These are phyloP conservation scores for Rhynchomys soricoides DNA, from an alignment of 2,113 vertebrate genomes.

Conservation along the genomic window DNA sequence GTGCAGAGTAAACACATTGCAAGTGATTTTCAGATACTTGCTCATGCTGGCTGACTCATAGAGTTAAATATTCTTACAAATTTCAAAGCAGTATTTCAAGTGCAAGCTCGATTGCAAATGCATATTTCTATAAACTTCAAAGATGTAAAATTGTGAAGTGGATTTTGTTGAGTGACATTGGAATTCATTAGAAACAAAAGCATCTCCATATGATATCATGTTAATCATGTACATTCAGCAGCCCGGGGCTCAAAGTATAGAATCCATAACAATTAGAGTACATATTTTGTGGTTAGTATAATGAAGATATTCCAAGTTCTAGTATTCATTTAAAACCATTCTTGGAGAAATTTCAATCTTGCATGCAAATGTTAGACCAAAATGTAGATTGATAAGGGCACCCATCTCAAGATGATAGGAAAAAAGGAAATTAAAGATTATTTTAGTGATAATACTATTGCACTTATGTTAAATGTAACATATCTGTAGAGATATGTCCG, in stretches of 20 bases:
- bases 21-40: background rate
- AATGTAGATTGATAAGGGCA: background rate
- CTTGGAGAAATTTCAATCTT: background rate
- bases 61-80: constrained; percentile 25
- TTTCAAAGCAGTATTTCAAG: background rate
- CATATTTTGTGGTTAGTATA: background rate
- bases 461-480: background rate
- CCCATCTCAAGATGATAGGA: background rate
- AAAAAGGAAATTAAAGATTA: background rate
- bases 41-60: background rate
- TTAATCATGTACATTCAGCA: background rate
- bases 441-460: constrained; percentile 3
- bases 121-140: background rate
- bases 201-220: background rate
- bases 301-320: background rate
- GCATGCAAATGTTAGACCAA: background rate
- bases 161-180: background rate
- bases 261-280: background rate
- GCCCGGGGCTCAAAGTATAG: background rate
- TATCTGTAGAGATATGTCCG: background rate
- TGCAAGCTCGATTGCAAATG: background rate
- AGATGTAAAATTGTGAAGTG: background rate
- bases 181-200: constrained; percentile 27
- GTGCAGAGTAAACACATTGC: background rate
- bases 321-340: background rate